phyloP scores from a whole-genome alignment of 2,797 vertebrate species.

The Lepidocolaptes lacrymiger region DNA sequence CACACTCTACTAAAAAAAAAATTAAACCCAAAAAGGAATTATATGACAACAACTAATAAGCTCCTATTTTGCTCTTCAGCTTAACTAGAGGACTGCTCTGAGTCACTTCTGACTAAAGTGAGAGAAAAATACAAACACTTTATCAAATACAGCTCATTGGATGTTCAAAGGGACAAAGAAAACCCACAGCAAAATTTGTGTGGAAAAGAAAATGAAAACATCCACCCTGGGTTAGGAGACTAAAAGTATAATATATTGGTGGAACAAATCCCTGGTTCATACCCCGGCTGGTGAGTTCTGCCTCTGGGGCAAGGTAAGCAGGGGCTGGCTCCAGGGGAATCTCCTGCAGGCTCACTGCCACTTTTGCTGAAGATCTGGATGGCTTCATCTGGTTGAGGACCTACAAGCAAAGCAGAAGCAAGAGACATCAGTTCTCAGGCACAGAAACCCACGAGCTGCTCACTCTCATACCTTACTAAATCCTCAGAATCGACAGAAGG shows the following conservation, averaged over 20 bases:
- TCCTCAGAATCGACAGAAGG: neutral
- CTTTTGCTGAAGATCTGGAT: constrained; percentile 67
- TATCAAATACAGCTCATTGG: neutral
- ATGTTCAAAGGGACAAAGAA: neutral
- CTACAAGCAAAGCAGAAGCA: constrained; percentile 57
- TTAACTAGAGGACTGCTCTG: neutral
- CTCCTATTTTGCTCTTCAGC: neutral
- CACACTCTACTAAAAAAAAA: neutral
- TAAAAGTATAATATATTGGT: neutral
- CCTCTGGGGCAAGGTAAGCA: constrained; percentile 75
- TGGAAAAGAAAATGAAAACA: neutral
- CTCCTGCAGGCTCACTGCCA: constrained; percentile 67
- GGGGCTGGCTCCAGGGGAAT: constrained; percentile 56
- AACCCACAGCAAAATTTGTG: neutral
- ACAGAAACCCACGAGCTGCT: neutral
- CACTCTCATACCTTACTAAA: neutral
- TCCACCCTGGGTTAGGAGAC: neutral
- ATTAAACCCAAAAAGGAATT: neutral
- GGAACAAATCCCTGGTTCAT: constrained; percentile 18
- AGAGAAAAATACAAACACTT: neutral
- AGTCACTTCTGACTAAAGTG: neutral
- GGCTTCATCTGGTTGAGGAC: constrained; percentile 75
- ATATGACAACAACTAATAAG: rapidly evolving
- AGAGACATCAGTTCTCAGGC: neutral
- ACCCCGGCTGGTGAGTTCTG: constrained; percentile 77